Evolutionary conservation across 2,888 invertebrate genomes (phyloP).

Genomic region (Smittia sp.): DNA sequence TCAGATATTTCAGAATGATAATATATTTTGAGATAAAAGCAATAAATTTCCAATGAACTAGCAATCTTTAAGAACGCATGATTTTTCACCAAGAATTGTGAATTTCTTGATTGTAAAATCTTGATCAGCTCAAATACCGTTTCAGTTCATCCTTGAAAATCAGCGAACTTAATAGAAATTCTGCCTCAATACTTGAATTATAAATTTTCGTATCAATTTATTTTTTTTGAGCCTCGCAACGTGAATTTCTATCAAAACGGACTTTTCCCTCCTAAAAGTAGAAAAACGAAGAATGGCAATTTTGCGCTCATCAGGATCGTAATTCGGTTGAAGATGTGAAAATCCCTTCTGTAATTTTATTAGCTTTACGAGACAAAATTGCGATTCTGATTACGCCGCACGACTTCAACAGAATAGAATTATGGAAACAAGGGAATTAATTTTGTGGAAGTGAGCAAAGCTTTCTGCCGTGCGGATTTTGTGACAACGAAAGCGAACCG

Average conservation of each 20-base stretch:
- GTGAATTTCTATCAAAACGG: not conserved
- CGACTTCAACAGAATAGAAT: not conserved
- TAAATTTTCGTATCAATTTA: no score
- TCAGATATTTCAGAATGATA: constrained; percentile 39
- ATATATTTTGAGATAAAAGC: constrained; percentile 29
- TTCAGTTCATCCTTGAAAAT: no score
- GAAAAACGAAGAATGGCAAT: not conserved
- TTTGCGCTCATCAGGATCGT: constrained; percentile 2
- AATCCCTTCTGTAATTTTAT: constrained; percentile 18
- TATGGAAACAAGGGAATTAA: constrained; percentile 30
- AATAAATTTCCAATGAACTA: constrained; percentile 37
- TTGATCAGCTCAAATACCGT: no score
- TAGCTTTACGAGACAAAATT: not conserved
- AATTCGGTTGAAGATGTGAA: constrained; percentile 9
- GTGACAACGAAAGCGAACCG: not conserved
- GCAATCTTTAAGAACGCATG: constrained; percentile 2
- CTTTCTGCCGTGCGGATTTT: constrained; percentile 11
- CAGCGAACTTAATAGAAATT: no score
- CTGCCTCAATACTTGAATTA: no score
- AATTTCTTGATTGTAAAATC: no score
- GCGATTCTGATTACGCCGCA: not conserved
- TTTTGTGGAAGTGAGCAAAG: constrained; percentile 17
- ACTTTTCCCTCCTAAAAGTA: not conserved
- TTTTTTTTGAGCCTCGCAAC: not conserved
- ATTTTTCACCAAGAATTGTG: no score